phyloP scores from a whole-genome alignment of 2,113 vertebrate genomes.

The Carollia perspicillata region DNA sequence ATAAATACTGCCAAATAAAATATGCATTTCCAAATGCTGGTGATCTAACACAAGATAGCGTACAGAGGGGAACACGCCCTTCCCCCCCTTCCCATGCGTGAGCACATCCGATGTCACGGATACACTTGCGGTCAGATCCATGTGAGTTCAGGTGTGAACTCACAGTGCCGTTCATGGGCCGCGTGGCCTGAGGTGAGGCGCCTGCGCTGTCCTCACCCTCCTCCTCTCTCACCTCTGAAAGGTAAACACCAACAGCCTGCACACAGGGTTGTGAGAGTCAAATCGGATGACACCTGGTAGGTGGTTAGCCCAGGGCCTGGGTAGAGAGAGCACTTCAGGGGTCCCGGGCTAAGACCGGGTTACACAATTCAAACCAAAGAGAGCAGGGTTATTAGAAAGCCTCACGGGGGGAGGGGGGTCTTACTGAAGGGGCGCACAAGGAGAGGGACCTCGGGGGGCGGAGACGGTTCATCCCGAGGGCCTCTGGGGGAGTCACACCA shows the following conservation, averaged over 20 bases:
- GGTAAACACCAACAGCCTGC: not conserved
- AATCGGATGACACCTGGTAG: not conserved
- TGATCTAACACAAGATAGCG: not conserved
- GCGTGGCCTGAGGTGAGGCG: not conserved
- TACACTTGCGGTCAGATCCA: not conserved
- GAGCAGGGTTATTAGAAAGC: not conserved
- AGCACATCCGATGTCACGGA: not conserved
- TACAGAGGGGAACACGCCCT: not conserved
- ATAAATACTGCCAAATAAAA: constrained; percentile 58
- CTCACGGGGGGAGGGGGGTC: too few relatives aligned
- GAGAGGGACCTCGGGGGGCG: too few relatives aligned
- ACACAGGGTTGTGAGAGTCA: not conserved
- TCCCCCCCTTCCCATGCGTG: not conserved
- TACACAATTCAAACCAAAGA: not conserved
- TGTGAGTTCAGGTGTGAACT: not conserved
- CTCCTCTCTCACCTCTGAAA: not conserved
- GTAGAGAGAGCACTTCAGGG: too few relatives aligned
- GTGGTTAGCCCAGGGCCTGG: not conserved
- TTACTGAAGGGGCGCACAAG: not conserved
- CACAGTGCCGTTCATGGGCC: not conserved
- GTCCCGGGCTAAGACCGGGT: not conserved
- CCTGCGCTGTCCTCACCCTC: not conserved
- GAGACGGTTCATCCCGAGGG: not conserved
- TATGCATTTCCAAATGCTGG: constrained; percentile 8
- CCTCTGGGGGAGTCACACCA: not conserved